Evolutionary conservation across 1,140 invertebrate genomes (phyloP).

Genomic region (Hylaeus volcanicus): DNA sequence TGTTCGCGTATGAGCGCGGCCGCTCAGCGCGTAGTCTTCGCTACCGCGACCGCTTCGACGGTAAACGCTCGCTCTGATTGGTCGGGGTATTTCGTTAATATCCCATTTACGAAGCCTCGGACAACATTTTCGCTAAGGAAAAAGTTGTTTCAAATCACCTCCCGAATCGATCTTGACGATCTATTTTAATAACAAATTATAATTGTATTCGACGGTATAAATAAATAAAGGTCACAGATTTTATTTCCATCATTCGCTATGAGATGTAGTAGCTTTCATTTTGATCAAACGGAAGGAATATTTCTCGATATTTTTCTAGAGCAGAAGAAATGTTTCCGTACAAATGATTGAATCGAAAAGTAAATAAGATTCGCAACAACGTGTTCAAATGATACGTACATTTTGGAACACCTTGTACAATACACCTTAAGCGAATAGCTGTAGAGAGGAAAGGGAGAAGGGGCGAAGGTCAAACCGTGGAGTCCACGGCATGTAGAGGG

Average conservation of each 20-base stretch:
- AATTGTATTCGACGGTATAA: not conserved
- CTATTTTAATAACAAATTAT: not conserved
- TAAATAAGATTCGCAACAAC: not conserved
- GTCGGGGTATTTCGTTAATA: too few relatives aligned
- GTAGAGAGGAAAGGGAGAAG: slow-evolving; percentile 32
- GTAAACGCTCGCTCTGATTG: too few relatives aligned
- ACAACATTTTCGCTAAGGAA: too few relatives aligned
- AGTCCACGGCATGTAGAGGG: slow-evolving; percentile 31
- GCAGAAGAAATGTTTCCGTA: not conserved
- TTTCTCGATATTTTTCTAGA: not conserved
- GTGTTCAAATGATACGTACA: not conserved
- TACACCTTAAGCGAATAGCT: slow-evolving; percentile 58
- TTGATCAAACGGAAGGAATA: not conserved
- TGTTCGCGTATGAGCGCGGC: too few relatives aligned
- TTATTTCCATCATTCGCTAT: too few relatives aligned
- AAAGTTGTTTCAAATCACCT: too few relatives aligned
- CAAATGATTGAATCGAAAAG: not conserved
- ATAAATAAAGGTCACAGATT: not conserved
- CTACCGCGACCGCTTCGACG: too few relatives aligned
- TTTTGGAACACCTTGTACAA: slow-evolving; percentile 33
- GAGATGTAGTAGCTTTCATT: not conserved
- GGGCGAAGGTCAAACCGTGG: slow-evolving; percentile 56
- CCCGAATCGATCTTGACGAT: too few relatives aligned
- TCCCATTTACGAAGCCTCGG: too few relatives aligned
- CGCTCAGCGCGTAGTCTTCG: too few relatives aligned